Conservation (phyloP, 2,888 invertebrate species). For the Apodemia mormo region DNA sequence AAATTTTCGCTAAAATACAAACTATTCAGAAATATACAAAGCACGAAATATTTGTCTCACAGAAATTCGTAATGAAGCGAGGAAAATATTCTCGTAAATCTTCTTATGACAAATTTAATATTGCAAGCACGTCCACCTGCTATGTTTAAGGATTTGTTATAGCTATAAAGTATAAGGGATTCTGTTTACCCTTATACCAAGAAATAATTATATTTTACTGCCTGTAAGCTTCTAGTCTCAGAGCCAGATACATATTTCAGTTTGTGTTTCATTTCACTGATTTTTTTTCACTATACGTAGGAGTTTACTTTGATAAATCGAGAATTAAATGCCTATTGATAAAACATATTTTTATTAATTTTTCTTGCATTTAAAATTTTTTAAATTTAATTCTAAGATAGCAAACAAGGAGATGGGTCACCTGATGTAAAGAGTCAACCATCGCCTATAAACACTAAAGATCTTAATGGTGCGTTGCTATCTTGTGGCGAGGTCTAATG, state of each 20-base stretch:
- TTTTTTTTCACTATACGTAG: neutral
- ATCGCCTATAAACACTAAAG: too few relatives aligned
- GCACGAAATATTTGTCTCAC: conserved; percentile 1
- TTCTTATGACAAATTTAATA: conserved; percentile 11
- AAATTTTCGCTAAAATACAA: neutral
- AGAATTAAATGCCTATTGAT: too few relatives aligned
- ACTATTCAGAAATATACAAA: neutral
- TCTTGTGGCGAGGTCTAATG: too few relatives aligned
- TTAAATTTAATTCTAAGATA: too few relatives aligned
- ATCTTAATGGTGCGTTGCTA: too few relatives aligned
- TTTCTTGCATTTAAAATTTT: too few relatives aligned
- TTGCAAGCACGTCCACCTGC: conserved; percentile 16
- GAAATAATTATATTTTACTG: conserved; percentile 11
- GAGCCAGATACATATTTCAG: neutral
- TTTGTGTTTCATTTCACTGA: neutral
- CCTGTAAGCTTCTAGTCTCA: conserved; percentile 5
- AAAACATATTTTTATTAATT: too few relatives aligned
- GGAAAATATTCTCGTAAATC: neutral
- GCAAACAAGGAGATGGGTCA: too few relatives aligned
- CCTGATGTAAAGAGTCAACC: too few relatives aligned
- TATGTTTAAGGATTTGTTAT: conserved; percentile 13
- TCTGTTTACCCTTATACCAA: neutral
- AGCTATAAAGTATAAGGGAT: conserved; percentile 12
- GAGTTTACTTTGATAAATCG: too few relatives aligned
- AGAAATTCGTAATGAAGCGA: neutral